Base-by-base conservation (phyloP, 1,140 invertebrate species). In the Cherax destructor region DNA sequence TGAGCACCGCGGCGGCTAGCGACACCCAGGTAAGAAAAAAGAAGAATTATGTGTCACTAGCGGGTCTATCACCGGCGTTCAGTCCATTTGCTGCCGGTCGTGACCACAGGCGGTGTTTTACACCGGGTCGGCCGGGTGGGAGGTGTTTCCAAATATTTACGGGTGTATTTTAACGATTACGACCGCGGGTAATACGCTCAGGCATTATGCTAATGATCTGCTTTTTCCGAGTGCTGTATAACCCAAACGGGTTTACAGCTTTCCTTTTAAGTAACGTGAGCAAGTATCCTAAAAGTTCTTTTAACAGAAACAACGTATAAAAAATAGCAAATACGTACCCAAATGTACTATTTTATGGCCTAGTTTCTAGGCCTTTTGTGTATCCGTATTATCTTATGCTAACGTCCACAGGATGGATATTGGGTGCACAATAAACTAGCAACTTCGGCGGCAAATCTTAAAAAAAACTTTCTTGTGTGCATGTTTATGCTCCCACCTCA, bases 91-190 rank as follows among this genome's bases (percentile, higher is more conserved):
- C 52, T 72, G 86, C 86, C 59, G 84, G 84, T 50, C 85, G 76
- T 87, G 85, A 88, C 86, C 86, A 72, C 86, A 88, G 86, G 77
- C 86, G 77, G 78, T 88, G 78, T 81, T 88, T 88, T 88, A 88
- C 65, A 78, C 86, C 50, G 30, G 76, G 78, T 24, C 86, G 41
- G 11, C 30, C 56, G 50, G 59, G 49, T 49, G 86, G 77, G 86
- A 56, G 59, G 76, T 79, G 76, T 83, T 65, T 74, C 77, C 86
- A 88, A 88, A 88, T 88, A 88, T 88, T 88, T 88, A 88, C 86
- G 86, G 86, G 78, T 69, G 86, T 88, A 88, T 88, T 88, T 88
- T 88, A 81, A 88, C 86, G 78, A 88, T 88, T 88, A 88, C 81
- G 86, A 88, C 78, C 77, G 56, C 59, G 78, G 86, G 78, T 76